Evolutionary conservation across 2,113 vertebrate genomes (phyloP).

Genomic region (Hydrochoerus hydrochaeris): DNA sequence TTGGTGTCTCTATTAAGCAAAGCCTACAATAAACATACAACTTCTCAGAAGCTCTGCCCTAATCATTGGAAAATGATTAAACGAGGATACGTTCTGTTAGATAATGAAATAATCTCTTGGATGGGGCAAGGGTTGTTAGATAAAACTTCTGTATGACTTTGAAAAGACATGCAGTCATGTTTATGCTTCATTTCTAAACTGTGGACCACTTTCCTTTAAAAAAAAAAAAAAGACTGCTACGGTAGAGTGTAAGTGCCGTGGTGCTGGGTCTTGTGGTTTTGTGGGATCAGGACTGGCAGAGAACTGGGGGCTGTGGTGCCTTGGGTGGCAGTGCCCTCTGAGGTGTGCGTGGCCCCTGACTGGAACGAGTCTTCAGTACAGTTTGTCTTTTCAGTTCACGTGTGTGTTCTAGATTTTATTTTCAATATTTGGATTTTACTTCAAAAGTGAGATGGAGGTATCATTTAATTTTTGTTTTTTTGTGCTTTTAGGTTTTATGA

Average conservation of each 20-base stretch:
- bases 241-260: background rate
- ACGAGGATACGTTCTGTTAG: background rate
- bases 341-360: background rate
- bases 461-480: slow-evolving; percentile 3
- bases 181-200: background rate
- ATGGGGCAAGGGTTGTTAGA: background rate
- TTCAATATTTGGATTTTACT: slow-evolving; percentile 32
- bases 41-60: background rate
- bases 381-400: background rate
- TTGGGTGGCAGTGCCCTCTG: background rate
- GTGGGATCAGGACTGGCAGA: background rate
- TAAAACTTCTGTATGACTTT: background rate
- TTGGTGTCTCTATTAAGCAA: background rate
- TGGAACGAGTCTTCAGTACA: background rate
- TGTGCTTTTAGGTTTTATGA: slow-evolving; percentile 16
- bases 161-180: background rate
- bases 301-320: background rate
- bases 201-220: background rate
- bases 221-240: background rate
- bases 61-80: background rate
- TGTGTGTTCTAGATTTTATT: background rate
- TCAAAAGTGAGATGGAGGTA: background rate
- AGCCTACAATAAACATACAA: background rate
- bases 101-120: background rate
- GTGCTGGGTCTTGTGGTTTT: background rate